Base-by-base conservation (phyloP, 2,797 vertebrate species). In the Kryptolebias ocellatus region DNA sequence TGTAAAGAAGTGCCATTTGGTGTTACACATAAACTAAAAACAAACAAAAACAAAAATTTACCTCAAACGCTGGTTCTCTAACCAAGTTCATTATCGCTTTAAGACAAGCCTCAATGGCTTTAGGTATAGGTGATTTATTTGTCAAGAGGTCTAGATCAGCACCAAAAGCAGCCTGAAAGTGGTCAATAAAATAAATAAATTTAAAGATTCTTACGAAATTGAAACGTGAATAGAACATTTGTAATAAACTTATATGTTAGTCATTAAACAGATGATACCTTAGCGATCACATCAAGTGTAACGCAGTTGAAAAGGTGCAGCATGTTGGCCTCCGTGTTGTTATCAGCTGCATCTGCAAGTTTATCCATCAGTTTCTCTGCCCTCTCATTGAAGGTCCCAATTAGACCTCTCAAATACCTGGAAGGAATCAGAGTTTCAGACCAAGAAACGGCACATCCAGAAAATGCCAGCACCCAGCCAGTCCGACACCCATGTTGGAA, bases 361-460 rank as follows among this genome's bases (percentile, higher is more conserved):
- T 24, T 24, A 24, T 24, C 20, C 20, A 24, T 24, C 20, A 24
- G 20, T 24, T 24, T 24, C 20, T 24, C 96, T 0, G 95, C 95
- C 78, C 91, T 95, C 85, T 97, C 96, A 39, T 97, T 97, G 90
- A 98, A 96, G 2, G 92, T 92, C 0, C 87, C 94, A 90, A 95
- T 96, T 64, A 95, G 74, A 67, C 93, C 94, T 66, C 94, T 89
- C 83, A 98, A 84, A 87, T 95, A 97, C 72, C 95, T 96, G 81
- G 20, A 67, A 49, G 42, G 2, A 39, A 74, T 5, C 0, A 17
- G 7, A 60, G 42, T 24, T 56, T 64, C 44, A 49, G 55, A 56
- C 0, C 0, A 10, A 18, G 34, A 11, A 51, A 17, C 5, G 17
- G 12, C 39, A 72, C n/a, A 1, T 44, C 0, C 20, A 72, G 0